These are phyloP conservation scores for Metopolophium dirhodum DNA, from an alignment of 1,140 invertebrate genomes.

Conservation along the genomic window DNA sequence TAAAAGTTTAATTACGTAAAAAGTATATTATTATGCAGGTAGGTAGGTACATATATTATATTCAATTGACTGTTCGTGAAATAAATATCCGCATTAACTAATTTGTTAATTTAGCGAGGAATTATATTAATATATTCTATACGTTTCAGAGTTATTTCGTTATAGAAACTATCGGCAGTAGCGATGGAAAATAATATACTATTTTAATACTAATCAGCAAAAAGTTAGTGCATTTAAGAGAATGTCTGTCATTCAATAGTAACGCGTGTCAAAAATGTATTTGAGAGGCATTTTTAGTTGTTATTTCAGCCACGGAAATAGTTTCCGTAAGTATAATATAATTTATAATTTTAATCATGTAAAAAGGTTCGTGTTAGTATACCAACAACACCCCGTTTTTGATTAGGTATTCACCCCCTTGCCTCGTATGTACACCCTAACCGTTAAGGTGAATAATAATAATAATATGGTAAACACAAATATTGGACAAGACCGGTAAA, in stretches of 20 bases:
- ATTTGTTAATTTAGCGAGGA: background rate
- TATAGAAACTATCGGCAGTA: background rate
- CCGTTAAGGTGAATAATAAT: background rate
- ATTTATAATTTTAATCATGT: slow-evolving; percentile 39
- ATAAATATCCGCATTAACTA: background rate
- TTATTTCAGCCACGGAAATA: slow-evolving; percentile 7
- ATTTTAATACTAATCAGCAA: background rate
- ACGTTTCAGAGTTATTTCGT: background rate
- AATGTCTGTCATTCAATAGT: slow-evolving; percentile 4
- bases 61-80: background rate
- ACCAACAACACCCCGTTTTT: slow-evolving; percentile 20
- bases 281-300: background rate
- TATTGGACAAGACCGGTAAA: background rate
- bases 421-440: background rate
- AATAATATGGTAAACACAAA: slow-evolving; percentile 21
- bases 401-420: slow-evolving; percentile 13
- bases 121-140: background rate
- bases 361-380: slow-evolving; percentile 43
- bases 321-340: slow-evolving; percentile 3
- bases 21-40: background rate
- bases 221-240: background rate
- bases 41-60: no score
- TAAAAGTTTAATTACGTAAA: background rate
- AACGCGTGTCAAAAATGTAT: slow-evolving; percentile 29
- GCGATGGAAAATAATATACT: background rate